Evolutionary conservation across 2,113 vertebrate species (phyloP).

Genomic region (Rattus norvegicus): GRCr8 NC_086023.1:148518501-148519000

Average conservation of each 20-base stretch:
- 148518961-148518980: not conserved
- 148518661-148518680: not conserved
- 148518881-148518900: not conserved
- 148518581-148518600: not conserved
- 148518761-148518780: not conserved
- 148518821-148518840: too few relatives aligned
- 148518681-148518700: not conserved
- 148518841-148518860: rapidly evolving
- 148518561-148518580: not conserved
- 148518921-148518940: not conserved
- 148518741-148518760: not conserved
- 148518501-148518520: too few relatives aligned
- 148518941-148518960: not conserved
- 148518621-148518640: rapidly evolving
- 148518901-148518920: not conserved
- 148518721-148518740: not conserved
- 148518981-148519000: not conserved
- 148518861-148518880: not conserved
- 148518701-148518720: not conserved
- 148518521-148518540: not conserved
- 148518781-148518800: not conserved
- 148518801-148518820: not conserved
- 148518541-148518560: not conserved
- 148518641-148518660: not conserved
- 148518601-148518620: not conserved